Evolutionary conservation across 2,797 vertebrate species (phyloP), one percentile per base, ranked within the genome.

Genomic region (Silurus aristotelis): DNA sequence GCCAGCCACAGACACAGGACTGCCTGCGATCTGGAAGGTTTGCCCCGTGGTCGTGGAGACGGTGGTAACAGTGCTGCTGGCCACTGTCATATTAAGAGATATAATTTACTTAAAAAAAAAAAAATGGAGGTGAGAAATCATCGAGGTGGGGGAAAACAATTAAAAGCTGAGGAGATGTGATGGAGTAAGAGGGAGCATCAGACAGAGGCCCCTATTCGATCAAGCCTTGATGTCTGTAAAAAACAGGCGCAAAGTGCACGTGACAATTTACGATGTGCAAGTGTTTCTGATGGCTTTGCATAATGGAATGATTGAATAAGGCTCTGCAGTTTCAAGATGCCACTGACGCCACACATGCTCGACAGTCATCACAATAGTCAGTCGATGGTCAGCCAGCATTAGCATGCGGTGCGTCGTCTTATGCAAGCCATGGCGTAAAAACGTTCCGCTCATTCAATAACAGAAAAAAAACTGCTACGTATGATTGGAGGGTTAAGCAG

Each of bases 1-100:
- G 92, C 97, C 97, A 87, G 97, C 95, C 94, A 97, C 94, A 63
- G 97, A 96, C 92, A 96, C 95, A 87, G 96, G 95, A 87, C 92
- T 97, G 94, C 97, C 97, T 83, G 97, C 96, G 94, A 99, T 97
- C 95, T 99, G 98, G 95, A 98, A 97, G 88, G 97, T 98, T 94
- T 98, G 97, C 87, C 97, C 97, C 91, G 96, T 93, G 90, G 96
- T 96, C 85, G 97, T 96, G 91, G 96, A 95, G 91, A 96, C 93
- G 6, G 95, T 95, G 90, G 96, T 95, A 92, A 97, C 96, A 83
- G 96, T 95, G 91, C 95, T 96, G 91, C 95, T 93, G 75, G 94
- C 93, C 95, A 95, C 93, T 95, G 90, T 72, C 56, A 14, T 66
- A 80, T 67, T 73, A 80, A 80, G 83, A 95, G 60, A 60, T 25